Conservation (phyloP, 2,888 invertebrate species). For the Meganola albula region DNA sequence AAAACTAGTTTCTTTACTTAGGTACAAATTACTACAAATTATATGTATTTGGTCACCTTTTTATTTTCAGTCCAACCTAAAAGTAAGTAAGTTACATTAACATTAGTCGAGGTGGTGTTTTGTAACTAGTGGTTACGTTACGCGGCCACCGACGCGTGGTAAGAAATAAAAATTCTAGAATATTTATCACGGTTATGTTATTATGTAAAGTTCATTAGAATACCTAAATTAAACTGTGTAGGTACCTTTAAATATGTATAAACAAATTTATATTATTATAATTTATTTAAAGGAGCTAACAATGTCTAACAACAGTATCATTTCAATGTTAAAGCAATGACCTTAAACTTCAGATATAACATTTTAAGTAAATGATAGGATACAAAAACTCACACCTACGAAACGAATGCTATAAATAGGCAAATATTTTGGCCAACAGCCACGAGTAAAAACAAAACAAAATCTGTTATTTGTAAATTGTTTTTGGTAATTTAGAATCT, state of each 20-base stretch:
- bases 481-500: conserved; percentile 7
- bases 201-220: too few relatives aligned
- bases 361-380: conserved; percentile 15
- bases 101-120: conserved; percentile 6
- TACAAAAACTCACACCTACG: conserved; percentile 30
- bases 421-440: conserved; percentile 44
- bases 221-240: too few relatives aligned
- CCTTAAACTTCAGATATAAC: conserved; percentile 30
- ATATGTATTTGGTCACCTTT: not conserved
- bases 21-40: too few relatives aligned
- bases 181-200: conserved; percentile 6
- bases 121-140: conserved; percentile 8
- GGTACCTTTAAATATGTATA: too few relatives aligned
- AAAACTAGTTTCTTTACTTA: too few relatives aligned
- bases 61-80: too few relatives aligned
- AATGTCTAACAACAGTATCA: too few relatives aligned
- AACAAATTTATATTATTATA: too few relatives aligned
- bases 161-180: conserved; percentile 14
- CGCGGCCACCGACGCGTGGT: conserved; percentile 4
- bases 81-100: conserved; percentile 5
- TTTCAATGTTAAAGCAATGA: conserved; percentile 7
- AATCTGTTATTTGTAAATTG: conserved; percentile 19
- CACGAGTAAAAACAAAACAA: conserved; percentile 37
- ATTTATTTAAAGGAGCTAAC: too few relatives aligned
- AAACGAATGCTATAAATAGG: conserved; percentile 40